These are phyloP conservation scores for Thymelicus lineola DNA, from an alignment of 2,888 invertebrate species.

Conservation along the genomic window DNA sequence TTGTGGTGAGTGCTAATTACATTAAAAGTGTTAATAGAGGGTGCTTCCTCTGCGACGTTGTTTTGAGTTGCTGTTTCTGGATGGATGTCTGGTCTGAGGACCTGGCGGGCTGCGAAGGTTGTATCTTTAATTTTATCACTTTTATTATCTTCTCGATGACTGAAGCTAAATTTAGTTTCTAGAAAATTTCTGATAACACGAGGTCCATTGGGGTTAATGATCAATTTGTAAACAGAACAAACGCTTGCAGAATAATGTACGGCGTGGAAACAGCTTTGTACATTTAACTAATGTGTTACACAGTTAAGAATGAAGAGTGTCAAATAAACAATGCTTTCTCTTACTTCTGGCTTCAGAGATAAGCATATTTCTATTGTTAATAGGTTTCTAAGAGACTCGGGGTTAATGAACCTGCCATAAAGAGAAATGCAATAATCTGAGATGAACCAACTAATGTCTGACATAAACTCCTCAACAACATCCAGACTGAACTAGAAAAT, in stretches of 20 bases:
- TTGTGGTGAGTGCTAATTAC: slow-evolving; percentile 83
- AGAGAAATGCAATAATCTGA: background rate
- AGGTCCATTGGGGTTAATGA: slow-evolving; percentile 1
- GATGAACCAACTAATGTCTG: background rate
- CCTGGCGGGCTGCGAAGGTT: slow-evolving; percentile 21
- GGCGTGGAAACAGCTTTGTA: slow-evolving; percentile 24
- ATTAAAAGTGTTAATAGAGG: slow-evolving; percentile 48
- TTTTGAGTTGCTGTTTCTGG: slow-evolving; percentile 16
- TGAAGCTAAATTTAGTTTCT: background rate
- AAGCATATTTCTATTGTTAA: slow-evolving; percentile 43
- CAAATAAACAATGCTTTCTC: slow-evolving; percentile 46
- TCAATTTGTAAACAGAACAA: slow-evolving; percentile 14
- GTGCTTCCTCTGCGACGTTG: slow-evolving; percentile 22
- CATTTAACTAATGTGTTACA: slow-evolving; percentile 35
- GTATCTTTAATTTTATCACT: slow-evolving; percentile 26
- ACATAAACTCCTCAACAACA: no score
- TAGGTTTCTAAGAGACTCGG: slow-evolving; percentile 44
- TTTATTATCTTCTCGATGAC: background rate
- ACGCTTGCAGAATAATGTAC: slow-evolving; percentile 20
- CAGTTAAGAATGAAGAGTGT: slow-evolving; percentile 39
- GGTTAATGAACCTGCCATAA: slow-evolving; percentile 41
- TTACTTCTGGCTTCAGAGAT: slow-evolving; percentile 42
- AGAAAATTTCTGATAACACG: background rate
- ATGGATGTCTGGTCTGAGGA: slow-evolving; percentile 22
- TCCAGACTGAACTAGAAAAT: no score